These are phyloP conservation scores for Chloropsis cyanopogon DNA, from an alignment of 2,113 vertebrate genomes.

Conservation along the genomic window DNA sequence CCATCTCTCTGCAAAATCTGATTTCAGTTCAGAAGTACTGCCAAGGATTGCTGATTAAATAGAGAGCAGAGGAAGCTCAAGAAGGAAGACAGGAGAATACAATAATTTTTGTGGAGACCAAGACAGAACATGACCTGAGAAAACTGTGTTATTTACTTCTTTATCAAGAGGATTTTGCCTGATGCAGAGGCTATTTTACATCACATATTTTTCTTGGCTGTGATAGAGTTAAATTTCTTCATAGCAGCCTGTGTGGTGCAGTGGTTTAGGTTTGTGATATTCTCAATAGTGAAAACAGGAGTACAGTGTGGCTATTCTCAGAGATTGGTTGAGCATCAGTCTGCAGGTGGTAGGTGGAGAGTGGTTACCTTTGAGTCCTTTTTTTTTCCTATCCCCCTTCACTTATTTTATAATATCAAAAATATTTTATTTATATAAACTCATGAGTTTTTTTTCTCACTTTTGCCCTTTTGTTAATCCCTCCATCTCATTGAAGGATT, in stretches of 20 bases:
- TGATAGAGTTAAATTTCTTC: background rate
- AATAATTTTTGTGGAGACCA: background rate
- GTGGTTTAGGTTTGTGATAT: background rate
- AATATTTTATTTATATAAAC: background rate
- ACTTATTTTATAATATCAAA: background rate
- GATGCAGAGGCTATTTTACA: background rate
- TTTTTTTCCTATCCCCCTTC: accelerated
- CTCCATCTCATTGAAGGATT: background rate
- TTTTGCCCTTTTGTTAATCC: accelerated
- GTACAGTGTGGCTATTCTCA: background rate
- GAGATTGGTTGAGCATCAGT: background rate
- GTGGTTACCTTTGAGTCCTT: background rate
- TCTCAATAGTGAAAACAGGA: background rate
- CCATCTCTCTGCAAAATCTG: background rate
- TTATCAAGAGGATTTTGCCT: background rate
- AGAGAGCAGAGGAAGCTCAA: background rate
- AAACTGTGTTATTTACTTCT: background rate
- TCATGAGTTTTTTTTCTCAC: background rate
- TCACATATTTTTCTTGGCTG: background rate
- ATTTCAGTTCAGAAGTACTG: background rate
- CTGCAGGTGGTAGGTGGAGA: background rate
- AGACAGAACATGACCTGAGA: background rate
- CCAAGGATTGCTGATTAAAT: background rate
- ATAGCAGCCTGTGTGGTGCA: background rate
- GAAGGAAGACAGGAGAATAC: background rate